Evolutionary conservation across 2,113 vertebrate species (phyloP).

Genomic region (Mastomys natalensis): DNA sequence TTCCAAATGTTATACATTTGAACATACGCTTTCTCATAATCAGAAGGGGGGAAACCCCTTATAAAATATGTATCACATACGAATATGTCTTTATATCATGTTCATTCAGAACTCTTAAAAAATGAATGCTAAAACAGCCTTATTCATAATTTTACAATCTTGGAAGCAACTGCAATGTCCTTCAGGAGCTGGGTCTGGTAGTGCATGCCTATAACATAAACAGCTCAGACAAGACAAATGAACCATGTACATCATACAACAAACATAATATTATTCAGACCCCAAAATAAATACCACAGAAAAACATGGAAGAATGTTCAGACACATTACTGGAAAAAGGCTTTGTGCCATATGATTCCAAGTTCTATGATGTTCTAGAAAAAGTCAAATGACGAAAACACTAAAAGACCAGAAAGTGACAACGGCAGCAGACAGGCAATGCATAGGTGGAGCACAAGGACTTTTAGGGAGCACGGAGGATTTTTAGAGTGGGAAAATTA

Average conservation of each 20-base stretch:
- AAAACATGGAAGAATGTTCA: not conserved
- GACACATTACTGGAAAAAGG: not conserved
- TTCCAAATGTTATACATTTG: conserved; percentile 48
- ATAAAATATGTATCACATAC: not conserved
- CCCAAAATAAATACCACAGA: not conserved
- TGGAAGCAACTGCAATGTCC: not conserved
- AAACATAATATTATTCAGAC: not conserved
- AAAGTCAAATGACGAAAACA: not conserved
- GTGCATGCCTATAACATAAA: too few species aligned
- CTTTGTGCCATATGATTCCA: not conserved
- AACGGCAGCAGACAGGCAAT: accelerated
- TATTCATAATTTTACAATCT: not conserved
- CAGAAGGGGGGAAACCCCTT: not conserved
- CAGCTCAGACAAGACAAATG: not conserved
- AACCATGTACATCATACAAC: not conserved
- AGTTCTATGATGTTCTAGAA: not conserved
- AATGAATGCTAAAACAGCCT: not conserved
- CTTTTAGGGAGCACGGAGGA: too few species aligned
- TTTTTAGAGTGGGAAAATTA: not conserved
- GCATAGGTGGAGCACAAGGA: not conserved
- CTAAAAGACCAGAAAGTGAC: not conserved
- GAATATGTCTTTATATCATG: not conserved
- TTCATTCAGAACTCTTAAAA: not conserved
- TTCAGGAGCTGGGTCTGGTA: not conserved
- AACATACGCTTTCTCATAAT: not conserved